Conservation (phyloP, 2,888 invertebrate species). For the Orthosia gothica region DNA sequence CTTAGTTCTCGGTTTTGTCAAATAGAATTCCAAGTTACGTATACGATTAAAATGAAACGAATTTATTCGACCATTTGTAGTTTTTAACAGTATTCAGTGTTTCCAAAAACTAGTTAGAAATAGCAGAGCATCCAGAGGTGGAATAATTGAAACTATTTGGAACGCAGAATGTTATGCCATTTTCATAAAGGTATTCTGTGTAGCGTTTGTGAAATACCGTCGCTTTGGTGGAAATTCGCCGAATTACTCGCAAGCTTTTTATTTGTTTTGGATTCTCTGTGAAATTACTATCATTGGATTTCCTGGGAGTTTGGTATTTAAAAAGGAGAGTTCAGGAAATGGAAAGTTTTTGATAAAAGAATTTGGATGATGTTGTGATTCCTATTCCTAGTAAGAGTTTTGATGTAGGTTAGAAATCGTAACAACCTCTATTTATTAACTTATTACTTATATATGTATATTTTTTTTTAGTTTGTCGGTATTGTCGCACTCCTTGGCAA, state of each 20-base stretch:
- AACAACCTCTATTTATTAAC: no score
- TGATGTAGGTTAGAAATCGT: no score
- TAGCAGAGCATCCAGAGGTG: constrained; percentile 34
- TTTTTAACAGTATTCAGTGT: constrained; percentile 18
- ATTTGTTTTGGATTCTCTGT: constrained; percentile 6
- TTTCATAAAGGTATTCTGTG: constrained; percentile 61
- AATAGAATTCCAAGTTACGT: background rate
- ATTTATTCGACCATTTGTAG: constrained; percentile 7
- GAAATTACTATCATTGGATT: background rate
- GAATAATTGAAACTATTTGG: constrained; percentile 56
- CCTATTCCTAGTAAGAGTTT: background rate
- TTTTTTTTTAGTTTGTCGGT: no score
- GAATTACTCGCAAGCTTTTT: constrained; percentile 11
- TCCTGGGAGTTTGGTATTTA: background rate
- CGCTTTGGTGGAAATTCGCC: constrained; percentile 31
- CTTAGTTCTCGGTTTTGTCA: background rate
- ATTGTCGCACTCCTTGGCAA: no score
- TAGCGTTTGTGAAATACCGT: constrained; percentile 22
- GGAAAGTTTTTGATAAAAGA: background rate
- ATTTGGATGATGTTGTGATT: no score
- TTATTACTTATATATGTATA: no score
- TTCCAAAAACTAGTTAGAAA: constrained; percentile 20
- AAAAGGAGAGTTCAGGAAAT: background rate
- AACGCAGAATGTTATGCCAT: constrained; percentile 48
- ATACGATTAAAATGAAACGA: constrained; percentile 22